Percentiles rank a stretch among this genome's conserved stretches.
Evolutionary conservation across 1,140 invertebrate genomes (phyloP).

Genomic region (Adelges cooleyi): DNA sequence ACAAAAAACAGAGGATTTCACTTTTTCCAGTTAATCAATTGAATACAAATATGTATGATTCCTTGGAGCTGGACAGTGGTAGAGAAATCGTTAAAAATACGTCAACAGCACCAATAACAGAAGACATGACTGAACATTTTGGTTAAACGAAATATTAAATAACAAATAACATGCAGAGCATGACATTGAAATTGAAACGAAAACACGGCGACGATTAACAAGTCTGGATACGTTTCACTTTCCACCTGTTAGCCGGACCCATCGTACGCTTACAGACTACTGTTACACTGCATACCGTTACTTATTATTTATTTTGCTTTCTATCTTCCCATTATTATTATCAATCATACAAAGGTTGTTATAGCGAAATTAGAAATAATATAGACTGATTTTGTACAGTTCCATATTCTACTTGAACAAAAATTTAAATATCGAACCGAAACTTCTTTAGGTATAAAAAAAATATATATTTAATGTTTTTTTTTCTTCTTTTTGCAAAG

Average conservation of each 20-base stretch:
- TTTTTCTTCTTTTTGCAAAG: no score
- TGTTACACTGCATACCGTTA: no score
- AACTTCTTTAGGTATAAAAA: no score
- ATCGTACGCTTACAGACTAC: no score
- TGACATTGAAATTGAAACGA: slow-evolving; percentile 24
- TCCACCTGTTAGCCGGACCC: neutral
- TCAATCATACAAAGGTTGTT: no score
- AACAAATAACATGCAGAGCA: slow-evolving; percentile 8
- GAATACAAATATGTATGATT: slow-evolving; percentile 2
- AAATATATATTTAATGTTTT: no score
- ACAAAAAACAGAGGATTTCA: slow-evolving; percentile 11
- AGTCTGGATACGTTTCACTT: slow-evolving; percentile 12
- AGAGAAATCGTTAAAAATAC: slow-evolving; percentile 16
- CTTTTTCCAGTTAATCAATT: slow-evolving; percentile 25
- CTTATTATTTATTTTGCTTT: no score
- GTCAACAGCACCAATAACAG: slow-evolving; percentile 1
- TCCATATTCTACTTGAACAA: no score
- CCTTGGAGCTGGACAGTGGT: neutral
- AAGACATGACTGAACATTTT: slow-evolving; percentile 15
- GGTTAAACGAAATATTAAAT: slow-evolving; percentile 2
- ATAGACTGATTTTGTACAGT: no score
- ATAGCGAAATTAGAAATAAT: no score
- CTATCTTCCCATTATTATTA: no score
- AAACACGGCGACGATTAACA: neutral
- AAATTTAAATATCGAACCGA: no score